phyloP scores from a whole-genome alignment of 2,888 invertebrate genomes.

The Eupeodes luniger region DNA sequence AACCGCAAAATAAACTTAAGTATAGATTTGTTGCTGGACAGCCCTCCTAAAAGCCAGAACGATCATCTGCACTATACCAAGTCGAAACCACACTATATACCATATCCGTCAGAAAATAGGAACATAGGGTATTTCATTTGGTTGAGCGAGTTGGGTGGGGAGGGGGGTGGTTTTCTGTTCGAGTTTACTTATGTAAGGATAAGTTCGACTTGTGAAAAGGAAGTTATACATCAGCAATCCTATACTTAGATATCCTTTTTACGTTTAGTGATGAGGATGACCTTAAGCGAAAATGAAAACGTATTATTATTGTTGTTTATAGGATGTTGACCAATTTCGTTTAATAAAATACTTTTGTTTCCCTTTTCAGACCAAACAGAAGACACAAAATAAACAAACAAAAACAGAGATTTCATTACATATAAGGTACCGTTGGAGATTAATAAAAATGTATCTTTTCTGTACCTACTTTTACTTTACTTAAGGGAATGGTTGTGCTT shows the following conservation, averaged over 20 bases:
- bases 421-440: constrained; percentile 18
- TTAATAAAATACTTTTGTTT: constrained; percentile 40
- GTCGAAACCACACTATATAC: neutral
- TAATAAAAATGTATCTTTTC: constrained; percentile 29
- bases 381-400: constrained; percentile 1
- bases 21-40: neutral
- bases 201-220: neutral
- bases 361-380: constrained; percentile 7
- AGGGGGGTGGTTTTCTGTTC: neutral
- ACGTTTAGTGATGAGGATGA: constrained; percentile 18
- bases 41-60: constrained; percentile 14
- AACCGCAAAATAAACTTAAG: constrained; percentile 43
- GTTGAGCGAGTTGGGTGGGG: neutral
- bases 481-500: too few species aligned
- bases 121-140: constrained; percentile 29
- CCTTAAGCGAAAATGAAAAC: constrained; percentile 58
- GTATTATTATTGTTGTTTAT: constrained; percentile 72
- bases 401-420: constrained; percentile 55
- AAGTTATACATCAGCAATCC: constrained; percentile 39
- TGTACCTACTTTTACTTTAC: neutral
- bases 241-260: constrained; percentile 57
- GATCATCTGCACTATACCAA: constrained; percentile 8
- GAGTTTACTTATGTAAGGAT: neutral
- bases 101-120: constrained; percentile 51
- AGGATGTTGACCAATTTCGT: constrained; percentile 51